These are phyloP conservation scores for Acronicta leporina DNA, from an alignment of 2,888 invertebrate species.

Conservation along the genomic window DNA sequence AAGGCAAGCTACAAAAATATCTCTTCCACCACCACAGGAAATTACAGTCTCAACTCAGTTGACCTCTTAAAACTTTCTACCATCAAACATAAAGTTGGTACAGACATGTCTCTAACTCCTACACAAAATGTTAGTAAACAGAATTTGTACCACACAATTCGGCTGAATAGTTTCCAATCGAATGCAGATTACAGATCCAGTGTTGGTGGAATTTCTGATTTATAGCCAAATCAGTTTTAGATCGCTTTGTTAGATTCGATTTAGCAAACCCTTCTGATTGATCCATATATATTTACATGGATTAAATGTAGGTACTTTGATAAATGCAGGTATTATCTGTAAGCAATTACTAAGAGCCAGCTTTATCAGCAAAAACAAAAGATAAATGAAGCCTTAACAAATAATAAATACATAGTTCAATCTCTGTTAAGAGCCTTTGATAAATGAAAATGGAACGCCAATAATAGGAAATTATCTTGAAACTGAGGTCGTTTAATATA, in stretches of 20 bases:
- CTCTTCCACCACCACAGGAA: no score
- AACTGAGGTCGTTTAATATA: background rate
- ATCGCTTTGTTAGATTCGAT: conserved; percentile 17
- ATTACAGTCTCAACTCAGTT: background rate
- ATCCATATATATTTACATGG: conserved; percentile 7
- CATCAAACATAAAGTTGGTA: background rate
- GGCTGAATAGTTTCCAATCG: conserved; percentile 1
- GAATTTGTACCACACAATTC: background rate
- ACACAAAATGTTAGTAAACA: background rate
- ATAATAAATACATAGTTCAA: background rate
- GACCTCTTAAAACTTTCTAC: background rate
- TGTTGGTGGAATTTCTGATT: conserved; percentile 10
- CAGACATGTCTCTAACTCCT: background rate
- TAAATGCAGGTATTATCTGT: background rate
- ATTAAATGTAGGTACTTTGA: conserved; percentile 1
- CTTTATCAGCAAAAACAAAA: background rate
- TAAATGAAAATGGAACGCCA: background rate
- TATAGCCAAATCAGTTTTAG: conserved; percentile 18
- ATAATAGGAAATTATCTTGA: background rate
- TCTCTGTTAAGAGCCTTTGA: background rate
- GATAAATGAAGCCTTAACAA: background rate
- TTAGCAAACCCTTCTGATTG: background rate
- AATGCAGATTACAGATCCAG: background rate
- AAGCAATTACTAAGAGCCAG: conserved; percentile 2
- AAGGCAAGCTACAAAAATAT: no score